These are phyloP conservation scores for Lepidostoma basale DNA, from an alignment of 1,140 invertebrate species.

Conservation along the genomic window DNA sequence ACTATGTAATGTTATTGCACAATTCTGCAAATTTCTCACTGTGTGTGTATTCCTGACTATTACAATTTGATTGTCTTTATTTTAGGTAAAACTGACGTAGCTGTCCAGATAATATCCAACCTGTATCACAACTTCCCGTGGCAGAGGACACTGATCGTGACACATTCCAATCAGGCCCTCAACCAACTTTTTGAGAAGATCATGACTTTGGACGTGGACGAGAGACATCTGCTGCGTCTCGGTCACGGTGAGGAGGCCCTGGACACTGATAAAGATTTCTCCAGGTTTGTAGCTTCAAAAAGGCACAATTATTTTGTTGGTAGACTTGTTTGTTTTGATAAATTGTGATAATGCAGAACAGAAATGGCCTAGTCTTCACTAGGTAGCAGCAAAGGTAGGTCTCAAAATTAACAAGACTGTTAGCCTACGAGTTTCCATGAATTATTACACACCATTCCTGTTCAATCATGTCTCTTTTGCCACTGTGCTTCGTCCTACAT, in stretches of 20 bases:
- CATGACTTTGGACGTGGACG: slow-evolving; percentile 96
- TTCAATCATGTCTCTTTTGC: too few relatives aligned
- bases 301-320: not conserved
- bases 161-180: slow-evolving; percentile 99
- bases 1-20: too few relatives aligned
- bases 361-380: too few relatives aligned
- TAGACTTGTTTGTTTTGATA: too few relatives aligned
- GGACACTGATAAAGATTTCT: slow-evolving; percentile 99
- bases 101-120: slow-evolving; percentile 99
- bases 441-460: too few relatives aligned
- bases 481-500: too few relatives aligned
- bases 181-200: slow-evolving; percentile 99
- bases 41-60: not conserved
- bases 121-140: slow-evolving; percentile 99
- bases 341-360: too few relatives aligned
- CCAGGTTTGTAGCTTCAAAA: slow-evolving; percentile 62
- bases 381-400: too few relatives aligned
- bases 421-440: too few relatives aligned
- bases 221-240: slow-evolving; percentile 96
- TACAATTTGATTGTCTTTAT: slow-evolving; percentile 50
- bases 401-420: too few relatives aligned
- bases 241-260: slow-evolving; percentile 98
- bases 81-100: slow-evolving; percentile 99
- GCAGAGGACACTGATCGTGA: slow-evolving; percentile 97
- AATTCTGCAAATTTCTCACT: too few relatives aligned